phyloP scores from a whole-genome alignment of 2,888 invertebrate species.

The Gastrophysa polygoni region DNA sequence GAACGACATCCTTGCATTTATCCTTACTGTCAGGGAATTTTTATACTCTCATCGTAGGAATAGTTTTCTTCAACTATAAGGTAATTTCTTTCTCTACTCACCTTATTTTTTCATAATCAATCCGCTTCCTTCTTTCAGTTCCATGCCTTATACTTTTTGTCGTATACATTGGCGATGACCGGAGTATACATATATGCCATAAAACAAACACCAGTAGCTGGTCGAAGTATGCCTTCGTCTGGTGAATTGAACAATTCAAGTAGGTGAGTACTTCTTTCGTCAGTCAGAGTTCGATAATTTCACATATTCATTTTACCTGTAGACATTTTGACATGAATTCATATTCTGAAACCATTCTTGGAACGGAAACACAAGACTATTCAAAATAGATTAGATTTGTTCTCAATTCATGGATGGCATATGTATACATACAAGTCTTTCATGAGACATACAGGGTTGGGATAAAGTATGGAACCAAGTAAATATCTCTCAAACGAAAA shows the following conservation, averaged over 20 bases:
- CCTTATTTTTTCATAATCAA: neutral
- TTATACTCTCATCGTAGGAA: conserved; percentile 80
- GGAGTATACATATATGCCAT: conserved; percentile 73
- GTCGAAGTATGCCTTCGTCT: conserved; percentile 49
- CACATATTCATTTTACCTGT: too few relatives aligned
- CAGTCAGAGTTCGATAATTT: too few relatives aligned
- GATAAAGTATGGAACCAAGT: too few relatives aligned
- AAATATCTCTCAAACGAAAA: too few relatives aligned
- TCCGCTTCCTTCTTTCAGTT: conserved; percentile 65
- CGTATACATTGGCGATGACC: conserved; percentile 76
- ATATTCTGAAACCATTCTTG: too few relatives aligned
- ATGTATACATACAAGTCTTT: too few relatives aligned
- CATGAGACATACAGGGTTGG: too few relatives aligned
- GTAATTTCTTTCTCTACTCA: conserved; percentile 57
- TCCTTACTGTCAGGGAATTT: conserved; percentile 84
- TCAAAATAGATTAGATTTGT: too few relatives aligned
- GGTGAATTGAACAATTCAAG: conserved; percentile 52
- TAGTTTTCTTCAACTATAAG: conserved; percentile 81
- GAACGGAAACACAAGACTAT: too few relatives aligned
- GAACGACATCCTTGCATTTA: conserved; percentile 82
- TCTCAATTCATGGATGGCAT: too few relatives aligned
- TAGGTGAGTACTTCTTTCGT: conserved; percentile 45
- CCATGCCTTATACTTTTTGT: conserved; percentile 80
- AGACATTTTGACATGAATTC: too few relatives aligned
- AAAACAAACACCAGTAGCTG: conserved; percentile 63